These are phyloP conservation scores for Poecilia gillii DNA, from an alignment of 2,797 vertebrate genomes.

Conservation along the genomic window DNA sequence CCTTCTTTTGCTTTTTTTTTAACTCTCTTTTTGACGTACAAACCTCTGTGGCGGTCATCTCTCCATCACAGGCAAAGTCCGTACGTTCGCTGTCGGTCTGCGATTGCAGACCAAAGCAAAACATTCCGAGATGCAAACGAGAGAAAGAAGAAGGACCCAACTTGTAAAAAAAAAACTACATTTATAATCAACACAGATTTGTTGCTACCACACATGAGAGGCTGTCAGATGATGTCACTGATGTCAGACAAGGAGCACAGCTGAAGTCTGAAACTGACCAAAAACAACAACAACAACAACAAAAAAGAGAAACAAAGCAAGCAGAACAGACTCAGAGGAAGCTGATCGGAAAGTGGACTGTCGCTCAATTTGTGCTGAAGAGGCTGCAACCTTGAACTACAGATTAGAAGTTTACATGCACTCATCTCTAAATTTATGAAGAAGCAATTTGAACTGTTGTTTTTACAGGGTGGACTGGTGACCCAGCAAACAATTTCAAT, in stretches of 20 bases:
- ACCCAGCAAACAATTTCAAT: background rate
- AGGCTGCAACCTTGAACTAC: background rate
- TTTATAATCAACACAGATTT: constrained; percentile 32
- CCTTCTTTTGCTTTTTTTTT: constrained; percentile 4
- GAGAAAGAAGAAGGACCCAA: constrained; percentile 81
- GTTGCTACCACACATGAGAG: constrained; percentile 64
- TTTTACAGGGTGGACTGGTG: background rate
- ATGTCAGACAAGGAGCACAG: constrained; percentile 45
- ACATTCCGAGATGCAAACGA: constrained; percentile 83
- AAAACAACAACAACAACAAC: constrained; percentile 42
- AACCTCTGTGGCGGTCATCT: constrained; percentile 96
- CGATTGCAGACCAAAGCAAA: constrained; percentile 72
- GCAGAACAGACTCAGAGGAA: constrained; percentile 89
- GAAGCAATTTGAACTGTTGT: too few relatives aligned
- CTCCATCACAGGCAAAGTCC: constrained; percentile 93
- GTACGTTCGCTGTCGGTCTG: constrained; percentile 98
- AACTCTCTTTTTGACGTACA: constrained; percentile 66
- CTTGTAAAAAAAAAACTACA: constrained; percentile 59
- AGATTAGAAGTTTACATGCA: background rate
- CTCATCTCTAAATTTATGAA: background rate
- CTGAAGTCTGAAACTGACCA: constrained; percentile 35
- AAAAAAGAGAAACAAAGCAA: constrained; percentile 60
- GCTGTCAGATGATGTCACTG: constrained; percentile 32
- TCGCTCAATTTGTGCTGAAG: constrained; percentile 9
- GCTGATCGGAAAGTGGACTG: constrained; percentile 40